Conservation (phyloP, 2,113 vertebrate genomes). For the Lepisosteus oculatus region DNA sequence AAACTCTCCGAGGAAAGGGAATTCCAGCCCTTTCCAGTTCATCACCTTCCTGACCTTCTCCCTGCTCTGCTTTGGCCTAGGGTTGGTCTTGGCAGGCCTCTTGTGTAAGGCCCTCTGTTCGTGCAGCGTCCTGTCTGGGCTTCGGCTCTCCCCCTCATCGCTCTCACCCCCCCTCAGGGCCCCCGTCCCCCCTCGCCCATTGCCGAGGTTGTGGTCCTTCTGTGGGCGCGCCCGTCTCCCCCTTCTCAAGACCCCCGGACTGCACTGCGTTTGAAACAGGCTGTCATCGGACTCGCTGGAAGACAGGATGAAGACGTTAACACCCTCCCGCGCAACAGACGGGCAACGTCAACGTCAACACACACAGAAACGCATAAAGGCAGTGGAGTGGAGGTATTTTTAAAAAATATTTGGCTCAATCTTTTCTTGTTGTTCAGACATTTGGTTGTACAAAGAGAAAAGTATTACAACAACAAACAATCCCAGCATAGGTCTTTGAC, state of each 20-base stretch:
- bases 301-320: conserved; percentile 3
- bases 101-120: too few relatives aligned
- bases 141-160: background rate
- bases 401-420: too few relatives aligned
- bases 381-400: too few relatives aligned
- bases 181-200: background rate
- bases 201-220: background rate
- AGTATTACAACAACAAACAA: background rate
- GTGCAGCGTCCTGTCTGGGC: background rate
- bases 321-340: background rate
- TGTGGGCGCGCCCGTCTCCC: conserved; percentile 5
- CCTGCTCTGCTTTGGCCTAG: background rate
- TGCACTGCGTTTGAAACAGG: conserved; percentile 59
- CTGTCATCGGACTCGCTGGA: conserved; percentile 60
- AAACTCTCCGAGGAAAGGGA: conserved; percentile 39
- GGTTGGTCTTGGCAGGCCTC: background rate
- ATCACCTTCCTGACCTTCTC: background rate
- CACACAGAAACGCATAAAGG: too few relatives aligned
- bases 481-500: too few relatives aligned
- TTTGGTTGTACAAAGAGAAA: too few relatives aligned
- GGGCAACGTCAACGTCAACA: too few relatives aligned
- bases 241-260: conserved; percentile 24
- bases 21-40: conserved; percentile 26
- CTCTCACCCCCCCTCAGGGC: background rate
- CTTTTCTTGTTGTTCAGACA: too few relatives aligned